Evolutionary conservation across 2,888 invertebrate species (phyloP), one percentile per base, ranked within the genome.

Genomic region (Hydriomena furcata): DNA sequence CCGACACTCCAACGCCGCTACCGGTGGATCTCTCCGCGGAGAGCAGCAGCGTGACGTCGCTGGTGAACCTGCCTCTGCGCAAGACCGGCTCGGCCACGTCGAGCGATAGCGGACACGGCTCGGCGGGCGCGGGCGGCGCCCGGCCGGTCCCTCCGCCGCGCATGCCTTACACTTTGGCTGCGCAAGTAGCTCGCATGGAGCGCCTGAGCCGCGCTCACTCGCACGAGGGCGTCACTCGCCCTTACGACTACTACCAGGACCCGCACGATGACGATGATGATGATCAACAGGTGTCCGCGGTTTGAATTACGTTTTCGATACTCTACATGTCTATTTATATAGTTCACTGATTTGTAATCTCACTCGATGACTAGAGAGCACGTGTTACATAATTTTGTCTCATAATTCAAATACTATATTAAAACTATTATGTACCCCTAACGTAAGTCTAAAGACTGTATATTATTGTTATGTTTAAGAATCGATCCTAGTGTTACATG

Each of bases 31-130:
- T 98, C 50, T 97, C 97, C 46, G 96, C 97, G 23, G 98, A 98
- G 87, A 98, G 98, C 84, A 98, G 98, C 82, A 98, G 97, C 80
- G 98, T 98, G 58, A 97, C 98, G 44, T 97, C 97, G 54, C 93
- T 98, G 69, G 96, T 96, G 75, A 97, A 97, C 91, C 92, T 97
- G 84, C 96, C 97, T 56, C 89, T 97, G 65, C 92, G 97, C 64
- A 97, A 98, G 91, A 96, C 96, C 37, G 96, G 96, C 82, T 97
- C 97, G 67, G 95, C 96, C 73, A 97, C 97, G 68, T 97, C 97
- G 71, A 97, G 96, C 85, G 97, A 96, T 91, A 96, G 96, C 76
- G 96, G 96, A 72, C 96, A 96, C 89, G 95, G 96, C 70, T 95
- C 95, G 48, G 94, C 94, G 76, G 93, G 58, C 34, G 55, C 51